Evolutionary conservation across 2,888 invertebrate species (phyloP), one percentile per base, ranked within the genome.

Genomic region (Clostera curtula): DNA sequence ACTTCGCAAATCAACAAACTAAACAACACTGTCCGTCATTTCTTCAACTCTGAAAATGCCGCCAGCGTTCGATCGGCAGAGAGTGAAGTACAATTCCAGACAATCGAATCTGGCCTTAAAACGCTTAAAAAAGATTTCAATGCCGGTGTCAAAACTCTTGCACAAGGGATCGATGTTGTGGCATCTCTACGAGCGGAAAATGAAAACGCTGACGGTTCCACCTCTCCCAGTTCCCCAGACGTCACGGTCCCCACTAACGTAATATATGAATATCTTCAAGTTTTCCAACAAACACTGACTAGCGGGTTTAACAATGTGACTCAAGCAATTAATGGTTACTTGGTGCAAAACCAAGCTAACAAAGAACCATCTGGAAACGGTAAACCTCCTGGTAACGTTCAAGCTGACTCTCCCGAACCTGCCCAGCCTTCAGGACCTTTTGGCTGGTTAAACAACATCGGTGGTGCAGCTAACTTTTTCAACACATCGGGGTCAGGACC

Each of bases 81-180:
- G 5, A 39, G 48, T 12, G 45, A 57, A 33, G 37, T 36, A 3
- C 44, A 56, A 5, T 48, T 68, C 12, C 43, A 49, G 33, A 46
- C 42, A 12, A 47, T 66, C 7, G 59, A 66, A 26, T 32, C 48
- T 2, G 40, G 54, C 5, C 49, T 70, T 2, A 53, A 54, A 25
- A 34, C 33, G n/a, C 52, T 80, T 8, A 57, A 69, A 38, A 53
- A 54, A 12, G 68, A 71, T 22, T 74, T 80, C 31, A 55, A 67
- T 17, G 46, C 36, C 3, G 71, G 67, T 12, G 55, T 79, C 2
- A 48, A 66, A 17, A 57, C 61, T 24, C 48, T 80, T 13, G 39
- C 60, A 3, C 64, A 67, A 15, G 72, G 75, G 6, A 59, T 76
- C 1, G 49, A 64, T 29, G 40, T 63, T 7, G 53, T 66, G 16